A percentile compares a stretch with the other conserved stretches of the same genome.
These are phyloP conservation scores for Drosophila villosipedis DNA, from an alignment of 2,888 invertebrate genomes.

Conservation along the genomic window DNA sequence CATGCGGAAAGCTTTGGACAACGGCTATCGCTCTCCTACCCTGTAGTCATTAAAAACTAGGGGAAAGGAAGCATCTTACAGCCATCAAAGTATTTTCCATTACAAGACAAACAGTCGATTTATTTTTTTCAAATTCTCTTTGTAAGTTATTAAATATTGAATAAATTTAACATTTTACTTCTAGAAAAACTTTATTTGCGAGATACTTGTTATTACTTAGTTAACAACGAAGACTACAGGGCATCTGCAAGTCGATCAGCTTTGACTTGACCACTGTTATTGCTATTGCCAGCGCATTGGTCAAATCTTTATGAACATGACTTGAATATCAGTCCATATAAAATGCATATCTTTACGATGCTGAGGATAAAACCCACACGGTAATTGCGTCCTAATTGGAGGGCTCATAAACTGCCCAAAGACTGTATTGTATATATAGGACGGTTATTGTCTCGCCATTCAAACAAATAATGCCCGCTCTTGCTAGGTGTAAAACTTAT, in stretches of 20 bases:
- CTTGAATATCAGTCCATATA: background rate
- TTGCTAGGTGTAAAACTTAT: conserved; percentile 41
- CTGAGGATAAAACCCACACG: conserved; percentile 61
- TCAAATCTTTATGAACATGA: conserved; percentile 56
- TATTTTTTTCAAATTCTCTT: background rate
- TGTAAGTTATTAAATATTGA: background rate
- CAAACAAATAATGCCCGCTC: conserved; percentile 25
- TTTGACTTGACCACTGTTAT: background rate
- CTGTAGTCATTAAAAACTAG: background rate
- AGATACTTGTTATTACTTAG: background rate
- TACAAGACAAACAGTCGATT: background rate
- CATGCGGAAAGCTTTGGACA: conserved; percentile 25
- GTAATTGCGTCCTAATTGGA: conserved; percentile 56
- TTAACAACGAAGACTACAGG: background rate
- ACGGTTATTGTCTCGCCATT: background rate
- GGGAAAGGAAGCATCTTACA: background rate
- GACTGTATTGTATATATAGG: conserved; percentile 38
- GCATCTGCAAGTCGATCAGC: background rate
- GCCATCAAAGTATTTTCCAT: background rate
- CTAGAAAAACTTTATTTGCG: background rate
- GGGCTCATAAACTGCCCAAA: conserved; percentile 22
- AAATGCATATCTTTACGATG: conserved; percentile 60
- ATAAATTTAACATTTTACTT: too few species aligned
- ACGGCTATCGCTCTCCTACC: conserved; percentile 14
- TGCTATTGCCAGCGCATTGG: conserved; percentile 21